phyloP scores from a whole-genome alignment of 1,140 invertebrate genomes.

The Papilio polytes region DNA sequence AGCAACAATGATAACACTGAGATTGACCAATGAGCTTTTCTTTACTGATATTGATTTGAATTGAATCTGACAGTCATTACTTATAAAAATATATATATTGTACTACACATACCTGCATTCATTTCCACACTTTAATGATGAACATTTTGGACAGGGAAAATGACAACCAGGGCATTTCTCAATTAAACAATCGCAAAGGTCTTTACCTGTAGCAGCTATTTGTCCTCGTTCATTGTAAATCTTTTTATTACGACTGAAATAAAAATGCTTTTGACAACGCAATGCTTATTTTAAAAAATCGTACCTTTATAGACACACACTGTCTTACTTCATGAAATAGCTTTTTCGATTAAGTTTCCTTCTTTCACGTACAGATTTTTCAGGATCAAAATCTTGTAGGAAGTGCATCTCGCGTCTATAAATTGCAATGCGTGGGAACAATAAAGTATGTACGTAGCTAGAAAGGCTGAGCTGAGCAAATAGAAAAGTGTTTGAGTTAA shows the following conservation, averaged over 20 bases:
- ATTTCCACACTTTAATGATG: conserved; percentile 79
- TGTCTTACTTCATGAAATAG: conserved; percentile 69
- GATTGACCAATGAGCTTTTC: background rate
- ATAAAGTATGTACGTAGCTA: background rate
- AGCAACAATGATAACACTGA: background rate
- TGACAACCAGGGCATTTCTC: conserved; percentile 90
- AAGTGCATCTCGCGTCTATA: conserved; percentile 57
- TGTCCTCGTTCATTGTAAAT: conserved; percentile 76
- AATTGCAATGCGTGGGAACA: background rate
- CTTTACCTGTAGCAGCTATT: conserved; percentile 83
- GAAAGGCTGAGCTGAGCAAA: background rate
- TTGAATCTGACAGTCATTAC: too few species aligned
- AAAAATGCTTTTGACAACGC: conserved; percentile 12
- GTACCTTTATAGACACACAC: conserved; percentile 37
- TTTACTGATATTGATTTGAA: too few species aligned
- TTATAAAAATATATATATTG: too few species aligned
- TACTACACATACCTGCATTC: conserved; percentile 74
- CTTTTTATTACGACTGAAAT: conserved; percentile 69
- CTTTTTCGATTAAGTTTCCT: conserved; percentile 75
- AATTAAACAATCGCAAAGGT: conserved; percentile 92
- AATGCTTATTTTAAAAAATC: background rate
- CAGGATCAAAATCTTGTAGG: conserved; percentile 73
- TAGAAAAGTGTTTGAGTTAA: background rate
- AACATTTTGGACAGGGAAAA: conserved; percentile 90
- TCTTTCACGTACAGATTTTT: conserved; percentile 71